These are phyloP conservation scores for Cyclophora punctaria DNA, from an alignment of 2,888 invertebrate genomes.

Conservation along the genomic window DNA sequence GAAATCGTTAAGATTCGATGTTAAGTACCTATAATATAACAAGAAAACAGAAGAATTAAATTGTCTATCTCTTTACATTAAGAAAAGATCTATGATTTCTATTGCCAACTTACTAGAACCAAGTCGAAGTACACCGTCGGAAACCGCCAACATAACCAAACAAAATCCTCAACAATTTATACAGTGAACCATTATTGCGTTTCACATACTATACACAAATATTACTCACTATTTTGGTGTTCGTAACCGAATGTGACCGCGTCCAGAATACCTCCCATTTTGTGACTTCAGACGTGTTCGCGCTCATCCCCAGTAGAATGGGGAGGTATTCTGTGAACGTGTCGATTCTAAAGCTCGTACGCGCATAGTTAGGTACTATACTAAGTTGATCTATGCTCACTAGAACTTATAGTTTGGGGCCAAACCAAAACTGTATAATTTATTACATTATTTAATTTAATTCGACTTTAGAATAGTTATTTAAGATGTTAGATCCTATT, in stretches of 20 bases:
- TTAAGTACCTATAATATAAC: no score
- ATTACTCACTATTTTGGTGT: slow-evolving; percentile 69
- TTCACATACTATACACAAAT: slow-evolving; percentile 51
- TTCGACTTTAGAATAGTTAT: no score
- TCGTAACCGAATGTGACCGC: slow-evolving; percentile 46
- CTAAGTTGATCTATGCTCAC: slow-evolving; percentile 58
- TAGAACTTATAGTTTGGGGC: slow-evolving; percentile 20
- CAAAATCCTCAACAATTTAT: slow-evolving; percentile 22
- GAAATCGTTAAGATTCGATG: no score
- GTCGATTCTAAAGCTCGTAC: slow-evolving; percentile 57
- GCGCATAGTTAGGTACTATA: slow-evolving; percentile 34
- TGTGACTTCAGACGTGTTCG: slow-evolving; percentile 18
- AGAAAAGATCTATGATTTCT: no score
- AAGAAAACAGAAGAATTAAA: no score
- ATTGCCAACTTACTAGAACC: no score
- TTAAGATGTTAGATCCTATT: no score
- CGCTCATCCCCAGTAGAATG: slow-evolving; percentile 4
- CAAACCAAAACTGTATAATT: background rate
- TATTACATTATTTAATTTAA: no score
- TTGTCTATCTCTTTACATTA: no score
- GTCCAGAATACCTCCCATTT: slow-evolving; percentile 8
- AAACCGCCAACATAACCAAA: slow-evolving; percentile 23
- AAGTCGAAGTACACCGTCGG: background rate
- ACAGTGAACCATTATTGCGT: slow-evolving; percentile 53
- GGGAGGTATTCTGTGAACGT: slow-evolving; percentile 19